Conservation (phyloP, 2,113 vertebrate species). For the Gymnocephalus cernua region DNA sequence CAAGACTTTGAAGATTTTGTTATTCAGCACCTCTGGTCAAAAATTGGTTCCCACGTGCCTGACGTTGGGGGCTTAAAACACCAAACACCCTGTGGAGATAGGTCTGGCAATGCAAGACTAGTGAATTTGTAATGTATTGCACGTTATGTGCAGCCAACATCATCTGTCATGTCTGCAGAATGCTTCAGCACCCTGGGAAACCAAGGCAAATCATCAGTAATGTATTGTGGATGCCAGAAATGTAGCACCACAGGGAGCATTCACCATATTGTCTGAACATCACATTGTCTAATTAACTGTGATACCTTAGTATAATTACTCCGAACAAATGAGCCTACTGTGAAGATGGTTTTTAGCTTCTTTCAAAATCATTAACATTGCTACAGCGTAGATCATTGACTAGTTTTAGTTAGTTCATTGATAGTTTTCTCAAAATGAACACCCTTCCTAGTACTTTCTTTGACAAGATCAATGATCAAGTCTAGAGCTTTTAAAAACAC, state of each 20-base stretch:
- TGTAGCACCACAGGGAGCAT: constrained; percentile 25
- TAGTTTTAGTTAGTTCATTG: background rate
- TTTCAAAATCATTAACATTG: constrained; percentile 4
- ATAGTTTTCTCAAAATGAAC: background rate
- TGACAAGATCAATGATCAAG: background rate
- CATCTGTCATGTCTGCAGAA: constrained; percentile 9
- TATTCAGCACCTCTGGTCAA: too few species aligned
- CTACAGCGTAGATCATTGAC: background rate
- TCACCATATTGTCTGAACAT: constrained; percentile 40
- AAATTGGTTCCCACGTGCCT: too few species aligned
- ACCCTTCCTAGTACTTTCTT: background rate
- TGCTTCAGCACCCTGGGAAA: constrained; percentile 16
- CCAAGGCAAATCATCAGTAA: constrained; percentile 34
- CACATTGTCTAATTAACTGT: constrained; percentile 45
- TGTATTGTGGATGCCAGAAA: constrained; percentile 30
- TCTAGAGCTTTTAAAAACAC: background rate
- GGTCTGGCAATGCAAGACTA: too few species aligned
- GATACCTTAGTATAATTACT: constrained; percentile 39
- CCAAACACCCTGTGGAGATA: too few species aligned
- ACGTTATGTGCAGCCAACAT: constrained; percentile 26
- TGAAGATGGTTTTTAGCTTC: background rate
- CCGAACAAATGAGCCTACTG: constrained; percentile 38
- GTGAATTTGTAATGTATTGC: constrained; percentile 11
- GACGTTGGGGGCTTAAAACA: too few species aligned
- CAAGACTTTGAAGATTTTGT: too few species aligned